Percentiles rank a stretch among this genome's conserved stretches.
These are phyloP conservation scores for Schrankia costaestrigalis DNA, from an alignment of 2,888 invertebrate genomes.

Conservation along the genomic window DNA sequence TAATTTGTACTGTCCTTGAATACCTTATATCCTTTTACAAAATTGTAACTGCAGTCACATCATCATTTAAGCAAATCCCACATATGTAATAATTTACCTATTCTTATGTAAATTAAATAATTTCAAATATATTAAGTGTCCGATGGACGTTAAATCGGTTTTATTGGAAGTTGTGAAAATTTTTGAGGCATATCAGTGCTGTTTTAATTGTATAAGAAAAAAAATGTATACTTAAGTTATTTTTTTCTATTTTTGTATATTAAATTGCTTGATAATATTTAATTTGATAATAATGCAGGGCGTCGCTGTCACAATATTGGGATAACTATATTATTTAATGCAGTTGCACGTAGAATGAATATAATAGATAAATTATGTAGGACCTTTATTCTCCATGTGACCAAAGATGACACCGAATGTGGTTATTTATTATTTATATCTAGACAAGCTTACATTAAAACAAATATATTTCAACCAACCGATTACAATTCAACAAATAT, in stretches of 20 bases:
- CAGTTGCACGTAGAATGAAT: constrained; percentile 45
- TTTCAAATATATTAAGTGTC: constrained; percentile 36
- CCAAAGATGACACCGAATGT: constrained; percentile 52
- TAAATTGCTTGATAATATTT: constrained; percentile 26
- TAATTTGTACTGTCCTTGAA: too few relatives aligned
- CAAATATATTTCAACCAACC: too few relatives aligned
- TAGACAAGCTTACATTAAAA: too few relatives aligned
- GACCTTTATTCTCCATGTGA: constrained; percentile 66
- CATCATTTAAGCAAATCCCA: constrained; percentile 30
- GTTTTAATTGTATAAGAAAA: constrained; percentile 45
- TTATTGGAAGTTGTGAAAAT: constrained; percentile 63
- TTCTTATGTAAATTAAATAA: constrained; percentile 23
- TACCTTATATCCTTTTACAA: too few relatives aligned
- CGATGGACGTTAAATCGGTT: constrained; percentile 52
- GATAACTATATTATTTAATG: constrained; percentile 26
- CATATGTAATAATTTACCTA: constrained; percentile 9
- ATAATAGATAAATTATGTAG: constrained; percentile 41
- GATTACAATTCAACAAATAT: too few relatives aligned
- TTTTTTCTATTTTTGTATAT: constrained; percentile 51
- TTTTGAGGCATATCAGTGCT: constrained; percentile 65
- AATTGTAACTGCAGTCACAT: constrained; percentile 12
- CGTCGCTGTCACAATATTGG: constrained; percentile 21
- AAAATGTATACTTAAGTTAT: constrained; percentile 33
- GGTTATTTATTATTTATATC: constrained; percentile 11
- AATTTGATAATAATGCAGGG: constrained; percentile 19